Base-by-base conservation (phyloP, 2,113 vertebrate species). In the Suncus etruscus region DNA sequence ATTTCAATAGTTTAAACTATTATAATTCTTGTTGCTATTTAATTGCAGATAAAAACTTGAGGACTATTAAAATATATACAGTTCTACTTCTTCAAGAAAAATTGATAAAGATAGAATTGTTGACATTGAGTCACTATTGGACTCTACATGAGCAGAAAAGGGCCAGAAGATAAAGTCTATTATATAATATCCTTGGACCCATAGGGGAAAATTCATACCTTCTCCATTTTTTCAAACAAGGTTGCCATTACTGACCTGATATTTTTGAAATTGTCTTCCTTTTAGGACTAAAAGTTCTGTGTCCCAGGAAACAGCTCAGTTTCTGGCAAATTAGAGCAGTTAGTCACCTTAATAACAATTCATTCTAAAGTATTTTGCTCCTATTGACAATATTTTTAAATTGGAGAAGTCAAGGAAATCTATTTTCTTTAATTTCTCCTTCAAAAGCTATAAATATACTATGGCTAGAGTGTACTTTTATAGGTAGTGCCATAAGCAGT, bases 351-450 rank as follows among this genome's bases (percentile, higher is more conserved):
- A 88, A 87, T 81, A 96, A 92, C 80, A 79, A 61, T 8, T 61
- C 78, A 39, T 92, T 48, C 6, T 68, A 83, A 75, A 89, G 61
- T 27, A 25, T 48, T 92, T 51, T 65, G 51, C 3, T 90, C 68
- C 45, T 47, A 16, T 3, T 94, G 68, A 89, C 50, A 11, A 83
- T 92, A 92, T 79, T 95, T 91, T 81, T 58, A 83, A 83, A 79
- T 93, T 88, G 48, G 51, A 75, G 7, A 8, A 65, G 25, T 77
- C 61, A 93, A 79, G 90, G 83, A 76, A 78, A 90, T 78, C 48
- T 66, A 29, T 92, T 95, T 94, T 94, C 70, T 93, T 93, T 85
- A 86, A 73, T 10, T 96, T 84, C 83, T 54, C 92, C 58, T 87
- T 91, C 80, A 24, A 94, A 90, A 91, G 47, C 24, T 90, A 65